These are phyloP conservation scores for Hippoglossus stenolepis DNA, from an alignment of 2,113 vertebrate species.

Conservation along the genomic window DNA sequence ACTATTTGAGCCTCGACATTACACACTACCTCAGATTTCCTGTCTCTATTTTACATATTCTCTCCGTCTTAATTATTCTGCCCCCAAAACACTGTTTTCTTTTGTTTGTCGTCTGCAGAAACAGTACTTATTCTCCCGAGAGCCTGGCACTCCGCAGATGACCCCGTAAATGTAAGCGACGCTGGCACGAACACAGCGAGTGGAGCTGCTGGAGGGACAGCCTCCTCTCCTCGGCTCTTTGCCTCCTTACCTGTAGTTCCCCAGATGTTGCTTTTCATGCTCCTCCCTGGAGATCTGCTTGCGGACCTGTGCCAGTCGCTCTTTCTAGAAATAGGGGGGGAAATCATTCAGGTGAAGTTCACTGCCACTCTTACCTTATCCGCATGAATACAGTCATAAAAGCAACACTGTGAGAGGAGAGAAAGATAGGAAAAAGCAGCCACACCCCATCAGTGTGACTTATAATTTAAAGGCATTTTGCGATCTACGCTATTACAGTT, in stretches of 20 bases:
- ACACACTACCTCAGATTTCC: conserved; percentile 2
- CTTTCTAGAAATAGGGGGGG: conserved; percentile 87
- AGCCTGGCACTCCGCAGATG: conserved; percentile 41
- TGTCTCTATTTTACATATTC: conserved; percentile 24
- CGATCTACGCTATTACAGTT: conserved; percentile 51
- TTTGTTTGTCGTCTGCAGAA: conserved; percentile 29
- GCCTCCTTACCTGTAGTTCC: conserved; percentile 93
- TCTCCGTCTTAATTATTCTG: conserved; percentile 20
- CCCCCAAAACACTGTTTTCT: conserved; percentile 22
- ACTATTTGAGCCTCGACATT: conserved; percentile 16
- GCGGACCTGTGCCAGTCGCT: conserved; percentile 94
- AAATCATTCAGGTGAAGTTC: conserved; percentile 19
- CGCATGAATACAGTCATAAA: conserved; percentile 39
- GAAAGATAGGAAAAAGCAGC: not conserved
- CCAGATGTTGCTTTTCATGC: conserved; percentile 95
- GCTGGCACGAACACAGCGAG: conserved; percentile 28
- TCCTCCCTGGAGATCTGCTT: conserved; percentile 96
- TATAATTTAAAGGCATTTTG: conserved; percentile 58
- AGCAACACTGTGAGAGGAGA: not conserved
- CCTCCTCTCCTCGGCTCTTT: not conserved
- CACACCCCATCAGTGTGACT: conserved; percentile 22
- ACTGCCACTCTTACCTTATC: not conserved
- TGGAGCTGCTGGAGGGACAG: conserved; percentile 24
- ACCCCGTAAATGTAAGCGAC: conserved; percentile 62
- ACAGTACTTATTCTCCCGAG: conserved; percentile 51